Conservation (phyloP, 2,888 invertebrate species). For the Drosophila multiciliata region DNA sequence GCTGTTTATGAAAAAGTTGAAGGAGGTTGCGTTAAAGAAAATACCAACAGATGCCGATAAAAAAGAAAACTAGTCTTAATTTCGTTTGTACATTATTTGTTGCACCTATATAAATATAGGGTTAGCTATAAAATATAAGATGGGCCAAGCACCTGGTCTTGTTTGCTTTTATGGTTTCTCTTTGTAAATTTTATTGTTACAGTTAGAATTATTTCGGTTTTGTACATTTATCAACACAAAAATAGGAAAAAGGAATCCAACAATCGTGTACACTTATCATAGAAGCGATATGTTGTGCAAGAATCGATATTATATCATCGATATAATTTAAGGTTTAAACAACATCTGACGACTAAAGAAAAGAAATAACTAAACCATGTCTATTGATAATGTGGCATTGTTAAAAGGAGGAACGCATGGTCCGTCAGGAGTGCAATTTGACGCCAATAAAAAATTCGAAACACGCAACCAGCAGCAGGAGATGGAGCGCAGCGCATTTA, state of each 20-base stretch:
- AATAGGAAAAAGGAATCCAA: neutral
- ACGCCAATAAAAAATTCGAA: slow-evolving; percentile 70
- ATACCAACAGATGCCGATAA: slow-evolving; percentile 33
- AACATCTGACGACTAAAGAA: slow-evolving; percentile 12
- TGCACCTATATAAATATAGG: slow-evolving; percentile 34
- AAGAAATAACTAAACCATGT: slow-evolving; percentile 36
- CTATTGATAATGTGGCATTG: slow-evolving; percentile 43
- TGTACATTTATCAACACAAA: neutral
- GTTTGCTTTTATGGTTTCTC: neutral
- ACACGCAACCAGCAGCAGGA: slow-evolving; percentile 55
- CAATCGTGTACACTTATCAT: neutral
- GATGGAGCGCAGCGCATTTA: slow-evolving; percentile 63
- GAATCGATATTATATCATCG: slow-evolving; percentile 31
- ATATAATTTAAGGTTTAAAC: slow-evolving; percentile 35
- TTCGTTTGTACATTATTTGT: slow-evolving; percentile 25
- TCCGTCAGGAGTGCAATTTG: slow-evolving; percentile 63
- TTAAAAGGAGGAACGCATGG: slow-evolving; percentile 11
- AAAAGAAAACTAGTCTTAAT: slow-evolving; percentile 51
- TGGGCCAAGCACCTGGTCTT: neutral
- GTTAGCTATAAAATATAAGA: slow-evolving; percentile 3
- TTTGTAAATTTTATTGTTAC: neutral
- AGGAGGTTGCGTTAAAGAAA: slow-evolving; percentile 69
- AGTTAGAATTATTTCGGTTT: neutral
- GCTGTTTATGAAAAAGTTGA: slow-evolving; percentile 78
- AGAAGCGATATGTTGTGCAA: neutral